A percentile compares a stretch with the other conserved stretches of the same genome.
Evolutionary conservation across 1,140 invertebrate species (phyloP).

Genomic region (Whitmania pigra): DNA sequence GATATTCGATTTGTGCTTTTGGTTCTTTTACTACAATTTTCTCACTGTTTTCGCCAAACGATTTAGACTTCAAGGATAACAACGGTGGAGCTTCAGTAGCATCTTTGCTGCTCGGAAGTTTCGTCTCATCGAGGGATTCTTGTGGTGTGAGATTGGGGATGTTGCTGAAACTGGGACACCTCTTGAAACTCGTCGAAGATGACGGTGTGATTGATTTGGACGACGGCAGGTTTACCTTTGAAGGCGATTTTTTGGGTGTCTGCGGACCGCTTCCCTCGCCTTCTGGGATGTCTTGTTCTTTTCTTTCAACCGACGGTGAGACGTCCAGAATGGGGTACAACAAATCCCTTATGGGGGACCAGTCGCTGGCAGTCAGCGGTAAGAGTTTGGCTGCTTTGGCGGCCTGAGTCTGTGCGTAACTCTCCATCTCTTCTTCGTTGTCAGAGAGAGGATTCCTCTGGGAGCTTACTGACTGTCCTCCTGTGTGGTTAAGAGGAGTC

Average conservation of each 20-base stretch:
- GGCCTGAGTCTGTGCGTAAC: neutral
- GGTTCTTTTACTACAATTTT: no score
- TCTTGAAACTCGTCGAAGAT: neutral
- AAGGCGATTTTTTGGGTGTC: no score
- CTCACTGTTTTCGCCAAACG: no score
- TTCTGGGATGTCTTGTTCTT: constrained; percentile 42
- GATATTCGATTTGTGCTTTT: no score
- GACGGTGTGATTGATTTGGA: no score
- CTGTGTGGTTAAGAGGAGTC: neutral
- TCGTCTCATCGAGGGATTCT: neutral
- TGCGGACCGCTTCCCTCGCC: neutral
- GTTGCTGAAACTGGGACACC: neutral
- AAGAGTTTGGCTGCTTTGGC: constrained; percentile 5
- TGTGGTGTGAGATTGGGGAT: neutral
- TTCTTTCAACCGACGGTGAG: constrained; percentile 45
- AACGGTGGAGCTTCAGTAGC: neutral
- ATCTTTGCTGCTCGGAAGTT: neutral
- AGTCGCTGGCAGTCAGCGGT: constrained; percentile 32
- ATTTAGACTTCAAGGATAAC: neutral
- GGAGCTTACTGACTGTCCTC: neutral
- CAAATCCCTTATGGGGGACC: constrained; percentile 46
- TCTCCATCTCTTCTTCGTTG: neutral
- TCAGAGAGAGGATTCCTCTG: neutral
- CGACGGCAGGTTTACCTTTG: no score
- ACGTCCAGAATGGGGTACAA: constrained; percentile 47